Base-by-base conservation (phyloP, 2,888 invertebrate species). In the Tipula helvola region DNA sequence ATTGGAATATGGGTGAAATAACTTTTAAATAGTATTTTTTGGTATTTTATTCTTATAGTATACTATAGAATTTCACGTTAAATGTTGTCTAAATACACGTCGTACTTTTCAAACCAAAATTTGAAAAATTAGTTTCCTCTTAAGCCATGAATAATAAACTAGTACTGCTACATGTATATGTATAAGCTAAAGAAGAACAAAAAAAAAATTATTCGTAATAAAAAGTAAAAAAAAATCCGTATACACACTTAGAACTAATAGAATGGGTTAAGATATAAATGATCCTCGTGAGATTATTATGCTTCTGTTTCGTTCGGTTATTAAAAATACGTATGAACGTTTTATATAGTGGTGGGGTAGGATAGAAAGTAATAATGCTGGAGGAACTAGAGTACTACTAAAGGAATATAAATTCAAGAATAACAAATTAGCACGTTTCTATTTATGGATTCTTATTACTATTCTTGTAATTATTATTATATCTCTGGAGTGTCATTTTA, bases 261-360 rank as follows among this genome's bases (percentile, higher is more conserved):
- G 71, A 71, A 71, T 71, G 71, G 71, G 71, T 71, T 71, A 71
- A 71, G 28, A 71, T 71, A 71, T 71, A 71, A 71, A 71, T 71
- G 71, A 71, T 71, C 71, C 71, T 71, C 71, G 71, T 71, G 71
- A 71, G 71, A 71, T 71, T 71, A 71, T 71, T 71, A 71, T 71
- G 71, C 28, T 71, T 28, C 71, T 71, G 71, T 71, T 71, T 71
- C 71, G 71, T 71, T 71, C 10, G 28, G 71, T 28, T 71, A 71
- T 71, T 71, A 71, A 28, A 71, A 28, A 71, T 71, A 71, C 71
- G 28, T 28, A 28, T 28, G 8, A n/a, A 71, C 28, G 57, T 57
- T 8, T 4, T 2, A 28, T 28, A 52, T 8, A 52, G 71, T 71
- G 10, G 52, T 28, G 28, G 28, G 28, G 71, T 71, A 71, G 52